Evolutionary conservation across 2,797 vertebrate species (phyloP).

Genomic region (Sebastes oblongus): DNA sequence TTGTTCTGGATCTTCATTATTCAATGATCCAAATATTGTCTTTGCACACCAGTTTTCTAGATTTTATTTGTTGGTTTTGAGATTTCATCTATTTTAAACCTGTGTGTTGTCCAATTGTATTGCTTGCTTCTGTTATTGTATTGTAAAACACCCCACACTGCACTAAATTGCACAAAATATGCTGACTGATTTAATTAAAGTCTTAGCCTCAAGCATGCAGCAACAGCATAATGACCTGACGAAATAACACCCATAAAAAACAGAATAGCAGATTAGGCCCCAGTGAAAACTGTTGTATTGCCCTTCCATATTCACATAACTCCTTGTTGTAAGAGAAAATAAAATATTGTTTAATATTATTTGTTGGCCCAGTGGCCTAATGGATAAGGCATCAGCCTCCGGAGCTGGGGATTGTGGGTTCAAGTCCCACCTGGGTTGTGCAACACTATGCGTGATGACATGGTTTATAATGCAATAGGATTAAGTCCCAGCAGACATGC

Average conservation of each 20-base stretch:
- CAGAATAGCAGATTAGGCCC: background rate
- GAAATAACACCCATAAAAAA: background rate
- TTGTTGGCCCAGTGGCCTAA: constrained; percentile 74
- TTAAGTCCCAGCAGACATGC: background rate
- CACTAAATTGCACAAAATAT: background rate
- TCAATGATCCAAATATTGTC: background rate
- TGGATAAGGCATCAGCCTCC: constrained; percentile 77
- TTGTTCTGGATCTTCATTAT: background rate
- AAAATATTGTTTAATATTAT: too few species aligned
- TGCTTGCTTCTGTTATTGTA: background rate
- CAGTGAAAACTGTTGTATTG: fast-evolving
- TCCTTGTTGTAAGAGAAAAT: background rate
- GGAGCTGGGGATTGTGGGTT: constrained; percentile 77
- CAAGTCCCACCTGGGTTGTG: constrained; percentile 73
- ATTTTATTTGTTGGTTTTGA: background rate
- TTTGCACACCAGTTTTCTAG: background rate
- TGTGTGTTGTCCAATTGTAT: background rate
- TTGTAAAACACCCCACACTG: background rate
- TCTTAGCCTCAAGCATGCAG: background rate
- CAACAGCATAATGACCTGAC: background rate
- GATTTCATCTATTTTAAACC: background rate
- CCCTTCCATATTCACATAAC: too few species aligned
- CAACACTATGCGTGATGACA: fast-evolving
- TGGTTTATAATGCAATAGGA: background rate
- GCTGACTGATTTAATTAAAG: background rate